A percentile compares a stretch with the other conserved stretches of the same genome.
These are phyloP conservation scores for Atherinomorus stipes DNA, from an alignment of 2,113 vertebrate genomes.

Conservation along the genomic window DNA sequence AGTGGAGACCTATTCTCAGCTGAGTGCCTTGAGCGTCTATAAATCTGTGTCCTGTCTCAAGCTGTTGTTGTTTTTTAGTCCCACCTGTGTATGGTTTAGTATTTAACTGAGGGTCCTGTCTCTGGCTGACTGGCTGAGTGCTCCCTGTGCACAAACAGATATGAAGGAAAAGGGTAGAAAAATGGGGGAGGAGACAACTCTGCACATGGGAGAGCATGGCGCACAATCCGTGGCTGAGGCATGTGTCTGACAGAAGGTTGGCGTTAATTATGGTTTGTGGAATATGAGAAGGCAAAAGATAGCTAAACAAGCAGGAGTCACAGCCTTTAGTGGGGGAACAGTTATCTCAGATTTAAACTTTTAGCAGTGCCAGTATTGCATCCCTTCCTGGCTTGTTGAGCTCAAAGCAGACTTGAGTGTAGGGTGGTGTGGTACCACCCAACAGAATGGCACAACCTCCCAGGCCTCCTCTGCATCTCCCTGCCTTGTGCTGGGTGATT, in stretches of 20 bases:
- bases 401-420: constrained; percentile 57
- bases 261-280: constrained; percentile 78
- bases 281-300: constrained; percentile 69
- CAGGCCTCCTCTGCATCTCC: constrained; percentile 62
- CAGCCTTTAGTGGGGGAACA: constrained; percentile 61
- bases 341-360: constrained; percentile 66
- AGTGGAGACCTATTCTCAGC: constrained; percentile 77
- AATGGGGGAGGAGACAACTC: constrained; percentile 61
- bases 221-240: constrained; percentile 47
- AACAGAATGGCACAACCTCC: constrained; percentile 68
- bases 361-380: constrained; percentile 57
- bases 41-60: constrained; percentile 83
- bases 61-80: constrained; percentile 84
- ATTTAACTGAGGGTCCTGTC: constrained; percentile 81
- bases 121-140: constrained; percentile 74
- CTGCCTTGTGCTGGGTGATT: constrained; percentile 68
- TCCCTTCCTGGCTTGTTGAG: constrained; percentile 55
- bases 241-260: constrained; percentile 69
- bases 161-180: constrained; percentile 63
- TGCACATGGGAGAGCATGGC: constrained; percentile 50
- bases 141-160: constrained; percentile 75
- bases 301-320: constrained; percentile 61
- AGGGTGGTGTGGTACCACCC: constrained; percentile 72
- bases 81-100: constrained; percentile 86
- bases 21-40: constrained; percentile 79